phyloP scores from a whole-genome alignment of 1,140 invertebrate species.

The Saccostrea glomerata region DNA sequence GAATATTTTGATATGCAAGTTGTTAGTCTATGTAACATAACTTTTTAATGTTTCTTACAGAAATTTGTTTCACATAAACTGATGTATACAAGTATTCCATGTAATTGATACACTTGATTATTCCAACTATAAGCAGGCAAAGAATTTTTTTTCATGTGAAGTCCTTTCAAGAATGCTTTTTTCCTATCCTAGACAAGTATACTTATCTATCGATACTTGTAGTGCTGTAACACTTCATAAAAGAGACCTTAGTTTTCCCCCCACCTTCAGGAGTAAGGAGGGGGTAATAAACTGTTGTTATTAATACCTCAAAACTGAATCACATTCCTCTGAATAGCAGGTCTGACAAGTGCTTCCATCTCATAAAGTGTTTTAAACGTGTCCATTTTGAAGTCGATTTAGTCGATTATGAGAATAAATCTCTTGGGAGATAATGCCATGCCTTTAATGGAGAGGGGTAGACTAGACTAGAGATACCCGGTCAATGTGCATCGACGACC shows the following conservation, averaged over 20 bases:
- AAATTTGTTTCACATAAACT: no score
- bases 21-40: no score
- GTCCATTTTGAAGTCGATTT: constrained; percentile 21
- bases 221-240: constrained; percentile 14
- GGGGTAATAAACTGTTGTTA: background rate
- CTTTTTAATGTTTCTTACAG: no score
- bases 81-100: no score
- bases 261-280: background rate
- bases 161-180: no score
- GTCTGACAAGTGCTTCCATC: constrained; percentile 8
- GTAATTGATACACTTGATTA: no score
- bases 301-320: constrained; percentile 12
- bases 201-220: background rate
- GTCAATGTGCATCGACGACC: background rate
- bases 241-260: background rate
- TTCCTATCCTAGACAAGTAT: no score
- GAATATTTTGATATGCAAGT: no score
- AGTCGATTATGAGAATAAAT: constrained; percentile 30
- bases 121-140: no score
- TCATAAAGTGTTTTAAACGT: constrained; percentile 3
- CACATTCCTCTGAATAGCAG: constrained; percentile 27
- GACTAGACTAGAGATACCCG: background rate
- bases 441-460: background rate
- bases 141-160: no score
- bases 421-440: constrained; percentile 6